Base-by-base conservation (phyloP, 2,113 vertebrate species). In the Oenanthe melanoleuca region DNA sequence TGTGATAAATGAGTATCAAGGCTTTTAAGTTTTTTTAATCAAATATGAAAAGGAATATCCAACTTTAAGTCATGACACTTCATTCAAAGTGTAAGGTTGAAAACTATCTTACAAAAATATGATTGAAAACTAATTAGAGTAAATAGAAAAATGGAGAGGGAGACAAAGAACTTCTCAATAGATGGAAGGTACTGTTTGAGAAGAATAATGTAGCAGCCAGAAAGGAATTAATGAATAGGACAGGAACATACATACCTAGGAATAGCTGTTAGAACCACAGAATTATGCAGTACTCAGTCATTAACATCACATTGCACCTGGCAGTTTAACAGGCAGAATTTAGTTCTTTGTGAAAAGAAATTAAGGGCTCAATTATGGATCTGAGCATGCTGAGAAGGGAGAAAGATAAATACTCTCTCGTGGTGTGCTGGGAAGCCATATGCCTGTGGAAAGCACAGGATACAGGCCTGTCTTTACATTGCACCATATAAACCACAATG, bases 231-330 rank as follows among this genome's bases (percentile, higher is more conserved):
- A 95, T 95, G 92, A 95, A 69, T 91, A 93, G 60, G 64, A 95
- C 49, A 96, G 86, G 80, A 89, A 94, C 53, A 69, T 78, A 38
- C 40, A 83, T 47, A 78, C 44, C 80, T 88, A 77, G 88, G 85
- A 95, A 93, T 72, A 95, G 34, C 88, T 95, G 89, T 96, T 94
- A 95, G 95, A 95, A 94, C 89, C 31, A 74, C 63, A 79, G 80
- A 88, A 96, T 96, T 95, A 91, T 79, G 55, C 53, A 78, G 78
- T 80, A 83, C 89, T 95, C 90, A 86, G 67, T 94, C 94, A 96
- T 97, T 96, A 97, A 84, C 70, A 80, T 95, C 66, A 89, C 89
- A 91, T 89, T 92, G 86, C 65, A 94, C 83, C 73, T 95, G 94
- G 86, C 80, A 93, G 59, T 95, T 96, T 95, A 95, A 91, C 49